Base-by-base conservation (phyloP, 1,140 invertebrate species). In the Drosophila novamexicana region DNA sequence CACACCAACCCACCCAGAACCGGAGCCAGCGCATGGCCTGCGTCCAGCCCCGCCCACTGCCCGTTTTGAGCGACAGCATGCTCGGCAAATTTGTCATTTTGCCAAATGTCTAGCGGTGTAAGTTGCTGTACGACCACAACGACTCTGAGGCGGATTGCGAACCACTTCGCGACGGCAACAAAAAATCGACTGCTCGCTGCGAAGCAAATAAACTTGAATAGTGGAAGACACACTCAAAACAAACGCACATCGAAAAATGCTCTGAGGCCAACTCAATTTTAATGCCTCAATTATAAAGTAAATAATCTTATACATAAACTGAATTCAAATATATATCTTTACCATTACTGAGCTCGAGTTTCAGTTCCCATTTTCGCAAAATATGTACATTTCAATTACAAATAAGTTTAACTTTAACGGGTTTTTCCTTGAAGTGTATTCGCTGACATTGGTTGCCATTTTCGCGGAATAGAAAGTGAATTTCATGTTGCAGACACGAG, bases 21-120 rank as follows among this genome's bases (percentile, higher is more conserved):
- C 49, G 29, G 8, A 6, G 36, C 39, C 54, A 54, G 7, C 14
- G 36, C 22, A 40, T 32, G 12, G 42, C 12, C 54, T 8, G 29
- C 44, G 37, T 47, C 40, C 40, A 50, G 49, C 44, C 22, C 57
- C 50, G 62, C 72, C 67, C 75, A 58, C 53, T 53, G 53, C 73
- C 54, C 56, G 47, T 56, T 61, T 73, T 52, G 77, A 75, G 70
- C 65, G 69, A 81, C 81, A 90, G 72, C 79, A 64, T 78, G 75
- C 78, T 83, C 72, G 71, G 77, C 74, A 81, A 89, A 90, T 91
- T 91, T 91, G 88, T 91, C 88, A 91, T 88, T 86, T 90, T 91
- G 88, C 88, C 88, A 91, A 91, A 84, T 84, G 77, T 76, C 69
- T 69, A 56, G 84, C 73, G 72, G 75, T 75, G 77, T 62, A 66